These are phyloP conservation scores for Gastrophysa polygoni DNA, from an alignment of 2,888 invertebrate genomes.

Conservation along the genomic window DNA sequence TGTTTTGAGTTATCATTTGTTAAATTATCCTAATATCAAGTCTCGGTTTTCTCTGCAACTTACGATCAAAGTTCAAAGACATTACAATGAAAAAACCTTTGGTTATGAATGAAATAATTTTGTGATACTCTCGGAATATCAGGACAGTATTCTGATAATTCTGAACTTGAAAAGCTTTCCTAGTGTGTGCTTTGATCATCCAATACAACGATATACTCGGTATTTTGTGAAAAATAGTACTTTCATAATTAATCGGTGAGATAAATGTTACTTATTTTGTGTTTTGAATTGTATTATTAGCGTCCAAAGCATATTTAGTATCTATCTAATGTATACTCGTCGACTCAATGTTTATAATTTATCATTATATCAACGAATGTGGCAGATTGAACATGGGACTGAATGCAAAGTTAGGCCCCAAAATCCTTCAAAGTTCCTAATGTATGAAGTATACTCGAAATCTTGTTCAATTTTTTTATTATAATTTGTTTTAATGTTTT, in stretches of 20 bases:
- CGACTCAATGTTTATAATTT: neutral
- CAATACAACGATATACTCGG: slow-evolving; percentile 53
- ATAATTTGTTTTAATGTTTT: too few relatives aligned
- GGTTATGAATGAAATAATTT: neutral
- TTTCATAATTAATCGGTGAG: neutral
- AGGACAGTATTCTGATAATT: slow-evolving; percentile 15
- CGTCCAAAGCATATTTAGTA: neutral
- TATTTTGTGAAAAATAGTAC: slow-evolving; percentile 49
- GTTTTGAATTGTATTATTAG: neutral
- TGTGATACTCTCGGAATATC: neutral
- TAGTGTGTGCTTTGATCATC: slow-evolving; percentile 46
- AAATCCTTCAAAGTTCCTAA: too few relatives aligned
- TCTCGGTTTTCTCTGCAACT: neutral
- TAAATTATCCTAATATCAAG: slow-evolving; percentile 16
- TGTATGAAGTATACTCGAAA: too few relatives aligned
- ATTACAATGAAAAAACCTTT: too few relatives aligned
- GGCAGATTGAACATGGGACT: neutral
- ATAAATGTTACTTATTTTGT: slow-evolving; percentile 39
- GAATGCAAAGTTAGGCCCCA: too few relatives aligned
- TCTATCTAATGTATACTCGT: neutral
- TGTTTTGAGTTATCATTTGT: slow-evolving; percentile 7
- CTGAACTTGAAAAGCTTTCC: slow-evolving; percentile 38
- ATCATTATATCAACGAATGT: neutral
- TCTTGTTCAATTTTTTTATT: too few relatives aligned
- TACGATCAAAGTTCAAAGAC: neutral